A percentile compares a stretch with the other conserved stretches of the same genome.
Conservation (phyloP, 2,888 invertebrate genomes). For the Corbicula japonica region DNA sequence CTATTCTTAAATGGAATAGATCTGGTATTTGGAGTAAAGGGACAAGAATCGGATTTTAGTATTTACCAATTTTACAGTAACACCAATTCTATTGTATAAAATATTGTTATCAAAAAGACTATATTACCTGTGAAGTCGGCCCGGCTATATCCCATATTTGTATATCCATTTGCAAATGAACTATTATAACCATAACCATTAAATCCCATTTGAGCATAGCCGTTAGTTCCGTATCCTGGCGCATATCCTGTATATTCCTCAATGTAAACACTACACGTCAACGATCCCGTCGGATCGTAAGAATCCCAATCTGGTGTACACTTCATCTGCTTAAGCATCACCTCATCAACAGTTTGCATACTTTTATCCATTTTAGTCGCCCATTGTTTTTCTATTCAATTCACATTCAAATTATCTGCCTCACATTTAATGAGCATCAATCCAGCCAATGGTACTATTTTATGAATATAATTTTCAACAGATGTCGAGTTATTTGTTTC, state of each 20-base stretch:
- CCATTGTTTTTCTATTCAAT: constrained; percentile 3
- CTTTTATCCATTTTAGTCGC: background rate
- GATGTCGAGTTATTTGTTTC: too few species aligned
- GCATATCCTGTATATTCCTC: constrained; percentile 76
- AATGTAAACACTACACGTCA: constrained; percentile 78
- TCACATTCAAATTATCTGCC: too few species aligned
- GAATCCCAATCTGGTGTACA: constrained; percentile 67
- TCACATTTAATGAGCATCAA: too few species aligned
- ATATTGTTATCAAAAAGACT: too few species aligned
- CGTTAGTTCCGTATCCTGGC: constrained; percentile 47
- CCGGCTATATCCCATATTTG: constrained; percentile 57
- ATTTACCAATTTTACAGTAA: too few species aligned
- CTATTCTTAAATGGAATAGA: too few species aligned
- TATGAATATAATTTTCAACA: too few species aligned
- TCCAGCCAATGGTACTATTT: too few species aligned
- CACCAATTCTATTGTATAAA: too few species aligned
- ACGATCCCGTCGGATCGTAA: constrained; percentile 56
- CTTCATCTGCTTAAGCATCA: constrained; percentile 66
- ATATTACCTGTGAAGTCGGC: constrained; percentile 58
- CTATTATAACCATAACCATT: constrained; percentile 60
- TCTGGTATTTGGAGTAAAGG: too few species aligned
- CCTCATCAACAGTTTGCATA: constrained; percentile 9
- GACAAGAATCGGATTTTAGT: too few species aligned
- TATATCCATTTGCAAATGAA: constrained; percentile 55
- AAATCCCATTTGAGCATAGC: constrained; percentile 60